Percentiles rank a stretch among this genome's conserved stretches.
These are phyloP conservation scores for Cheilosia scutellata DNA, from an alignment of 2,888 invertebrate genomes.

Conservation along the genomic window DNA sequence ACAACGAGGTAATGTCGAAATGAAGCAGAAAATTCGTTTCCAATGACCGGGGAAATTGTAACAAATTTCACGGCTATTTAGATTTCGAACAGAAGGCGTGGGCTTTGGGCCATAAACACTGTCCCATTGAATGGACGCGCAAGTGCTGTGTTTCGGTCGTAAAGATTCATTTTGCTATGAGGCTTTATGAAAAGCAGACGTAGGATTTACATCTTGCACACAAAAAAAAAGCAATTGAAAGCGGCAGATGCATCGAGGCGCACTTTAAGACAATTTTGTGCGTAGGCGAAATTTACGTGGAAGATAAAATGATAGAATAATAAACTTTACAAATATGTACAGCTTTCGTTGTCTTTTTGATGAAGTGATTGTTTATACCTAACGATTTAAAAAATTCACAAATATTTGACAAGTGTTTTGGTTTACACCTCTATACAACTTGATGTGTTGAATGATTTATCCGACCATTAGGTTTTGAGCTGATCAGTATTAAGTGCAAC, in stretches of 20 bases:
- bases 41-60: slow-evolving; percentile 64
- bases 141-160: slow-evolving; percentile 8
- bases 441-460: too few relatives aligned
- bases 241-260: neutral
- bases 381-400: too few relatives aligned
- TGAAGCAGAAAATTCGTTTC: slow-evolving; percentile 70
- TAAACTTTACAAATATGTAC: too few relatives aligned
- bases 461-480: too few relatives aligned
- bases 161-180: neutral
- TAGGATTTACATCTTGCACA: too few relatives aligned
- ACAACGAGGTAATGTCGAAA: slow-evolving; percentile 38
- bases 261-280: neutral
- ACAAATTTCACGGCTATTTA: slow-evolving; percentile 63
- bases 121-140: neutral
- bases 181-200: neutral
- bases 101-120: slow-evolving; percentile 7
- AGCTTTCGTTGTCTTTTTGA: too few relatives aligned
- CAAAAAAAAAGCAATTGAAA: neutral
- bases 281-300: neutral
- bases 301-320: neutral
- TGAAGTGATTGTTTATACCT: too few relatives aligned
- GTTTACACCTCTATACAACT: too few relatives aligned
- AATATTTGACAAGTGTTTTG: too few relatives aligned
- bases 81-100: slow-evolving; percentile 41
- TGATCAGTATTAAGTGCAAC: too few relatives aligned